Conservation (phyloP, 1,140 invertebrate species). For the Chironomus striatipennis region DNA sequence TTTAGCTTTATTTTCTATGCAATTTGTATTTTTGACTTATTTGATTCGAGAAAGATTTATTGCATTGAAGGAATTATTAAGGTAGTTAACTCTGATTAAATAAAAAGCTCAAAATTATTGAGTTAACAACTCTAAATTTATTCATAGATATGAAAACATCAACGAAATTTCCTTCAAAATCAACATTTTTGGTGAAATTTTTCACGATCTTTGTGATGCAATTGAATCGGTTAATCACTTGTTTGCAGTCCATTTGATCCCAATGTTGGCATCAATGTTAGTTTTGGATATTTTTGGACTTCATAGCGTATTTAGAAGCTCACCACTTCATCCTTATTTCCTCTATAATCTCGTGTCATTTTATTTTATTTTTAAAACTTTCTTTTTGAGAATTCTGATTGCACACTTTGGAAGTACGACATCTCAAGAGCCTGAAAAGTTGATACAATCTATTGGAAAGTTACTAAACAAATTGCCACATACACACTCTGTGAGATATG, state of each 20-base stretch:
- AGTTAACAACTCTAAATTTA: too few relatives aligned
- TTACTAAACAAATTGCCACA: not conserved
- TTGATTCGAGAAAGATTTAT: too few relatives aligned
- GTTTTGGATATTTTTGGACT: not conserved
- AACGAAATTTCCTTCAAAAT: not conserved
- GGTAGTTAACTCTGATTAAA: too few relatives aligned
- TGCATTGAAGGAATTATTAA: too few relatives aligned
- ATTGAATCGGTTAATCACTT: not conserved
- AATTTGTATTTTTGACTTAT: too few relatives aligned
- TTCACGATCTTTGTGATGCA: not conserved
- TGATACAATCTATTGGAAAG: not conserved
- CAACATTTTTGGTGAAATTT: not conserved
- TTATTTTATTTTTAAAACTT: not conserved
- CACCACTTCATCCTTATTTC: not conserved
- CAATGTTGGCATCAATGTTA: not conserved
- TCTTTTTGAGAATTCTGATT: not conserved
- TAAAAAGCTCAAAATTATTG: too few relatives aligned
- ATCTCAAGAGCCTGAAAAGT: not conserved
- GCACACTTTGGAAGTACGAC: not conserved
- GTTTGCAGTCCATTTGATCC: not conserved
- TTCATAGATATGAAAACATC: too few relatives aligned
- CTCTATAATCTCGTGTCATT: not conserved
- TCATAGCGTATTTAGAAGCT: not conserved
- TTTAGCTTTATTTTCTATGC: too few relatives aligned
- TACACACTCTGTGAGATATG: not conserved